Percentiles rank a stretch among this genome's conserved stretches.
Conservation (phyloP, 2,888 invertebrate species). For the Smittia aterrima region DNA sequence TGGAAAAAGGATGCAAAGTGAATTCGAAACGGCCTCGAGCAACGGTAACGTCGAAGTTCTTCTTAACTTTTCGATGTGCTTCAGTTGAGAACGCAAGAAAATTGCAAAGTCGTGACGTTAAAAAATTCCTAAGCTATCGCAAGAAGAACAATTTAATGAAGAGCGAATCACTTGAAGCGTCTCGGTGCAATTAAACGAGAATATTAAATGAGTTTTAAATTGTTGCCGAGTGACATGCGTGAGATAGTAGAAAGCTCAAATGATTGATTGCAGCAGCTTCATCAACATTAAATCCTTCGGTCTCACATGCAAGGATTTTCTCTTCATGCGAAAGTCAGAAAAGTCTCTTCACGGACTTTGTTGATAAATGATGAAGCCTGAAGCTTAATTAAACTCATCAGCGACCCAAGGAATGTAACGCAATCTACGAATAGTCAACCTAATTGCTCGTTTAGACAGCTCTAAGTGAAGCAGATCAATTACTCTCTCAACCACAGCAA, state of each 20-base stretch:
- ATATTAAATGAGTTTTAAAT: neutral
- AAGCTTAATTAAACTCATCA: neutral
- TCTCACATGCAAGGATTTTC: neutral
- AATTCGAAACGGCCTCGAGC: neutral
- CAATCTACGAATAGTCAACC: too few species aligned
- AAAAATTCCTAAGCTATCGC: neutral
- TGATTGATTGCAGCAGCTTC: neutral
- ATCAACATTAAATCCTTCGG: neutral
- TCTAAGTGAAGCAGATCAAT: neutral
- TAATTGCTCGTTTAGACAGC: neutral
- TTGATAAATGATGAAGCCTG: neutral
- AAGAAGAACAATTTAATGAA: constrained; percentile 3
- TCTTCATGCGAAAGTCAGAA: neutral
- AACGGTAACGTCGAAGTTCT: neutral
- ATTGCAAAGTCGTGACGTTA: constrained; percentile 31
- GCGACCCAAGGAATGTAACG: too few species aligned
- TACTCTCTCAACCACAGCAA: neutral
- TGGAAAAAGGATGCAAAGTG: constrained; percentile 12
- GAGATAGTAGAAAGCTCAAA: neutral
- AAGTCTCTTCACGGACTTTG: too few species aligned
- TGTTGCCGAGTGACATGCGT: neutral
- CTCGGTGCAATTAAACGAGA: neutral
- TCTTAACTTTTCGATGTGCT: neutral
- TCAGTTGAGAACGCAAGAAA: neutral
- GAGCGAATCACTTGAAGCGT: too few species aligned